Base-by-base conservation (phyloP, 2,113 vertebrate species). In the Sorex fumeus region DNA sequence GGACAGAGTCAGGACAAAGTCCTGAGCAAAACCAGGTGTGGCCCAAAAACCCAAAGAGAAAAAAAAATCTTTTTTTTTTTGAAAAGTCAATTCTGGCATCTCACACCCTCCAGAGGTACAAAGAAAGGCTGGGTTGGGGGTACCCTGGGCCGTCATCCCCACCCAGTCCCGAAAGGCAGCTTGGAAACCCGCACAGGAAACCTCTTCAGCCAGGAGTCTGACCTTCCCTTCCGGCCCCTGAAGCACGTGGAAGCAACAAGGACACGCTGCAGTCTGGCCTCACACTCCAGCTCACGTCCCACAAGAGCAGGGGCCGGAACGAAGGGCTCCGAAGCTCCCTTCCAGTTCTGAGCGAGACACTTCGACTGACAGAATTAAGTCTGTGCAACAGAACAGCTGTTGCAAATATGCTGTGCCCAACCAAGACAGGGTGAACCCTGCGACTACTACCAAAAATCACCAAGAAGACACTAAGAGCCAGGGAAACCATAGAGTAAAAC, bases 251-350 rank as follows among this genome's bases (percentile, higher is more conserved):
- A 76, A 75, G 69, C 69, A 87, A 75, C 84, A 83, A 72, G 40
- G 36, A 8, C 43, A 64, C 81, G 83, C 69, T 77, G 40, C 8
- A 34, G 91, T 94, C 79, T 93, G 93, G 93, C 87, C 53, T 53
- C 72, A 80, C 40, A 78, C 90, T 80, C 96, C 80, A 88, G 67
- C 67, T 93, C 95, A 66, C 70, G 67, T 62, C 79, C 69, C 67
- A 92, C 70, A 95, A 94, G 66, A 92, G 75, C 94, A 94, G 60
- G 60, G 32, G 62, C 16, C 88, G 67, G 71, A 83, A 43, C 71
- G 85, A 87, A 40, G 18, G 23, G 53, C 90, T 84, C 25, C 84
- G 64, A 76, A 82, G 70, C 18, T 45, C 30, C 69, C 78, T 94
- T 30, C 86, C 18, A 70, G 45, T 19, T 88, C 79, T 92, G 50